Evolutionary conservation across 2,888 invertebrate species (phyloP), one percentile per base, ranked within the genome.

Genomic region (Philopedon plagiatum): DNA sequence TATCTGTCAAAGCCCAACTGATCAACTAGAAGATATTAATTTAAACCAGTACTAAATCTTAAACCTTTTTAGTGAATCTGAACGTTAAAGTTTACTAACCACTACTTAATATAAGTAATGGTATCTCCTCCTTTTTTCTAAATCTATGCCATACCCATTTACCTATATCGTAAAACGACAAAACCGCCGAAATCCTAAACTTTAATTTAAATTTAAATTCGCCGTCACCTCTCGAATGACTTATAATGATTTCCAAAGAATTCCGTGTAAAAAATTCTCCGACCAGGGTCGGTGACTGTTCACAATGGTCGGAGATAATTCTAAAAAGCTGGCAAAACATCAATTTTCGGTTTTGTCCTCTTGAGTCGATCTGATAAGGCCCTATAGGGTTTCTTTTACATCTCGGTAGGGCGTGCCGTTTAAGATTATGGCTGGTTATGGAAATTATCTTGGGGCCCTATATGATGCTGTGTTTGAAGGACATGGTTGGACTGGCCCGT

Each of bases 301-400:
- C 15, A 51, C 39, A 66, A 61, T 51, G 15, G 39, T 1, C 56
- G 1, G 21, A 57, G 63, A 76, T 75, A 73, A 65, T 68, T 66
- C 60, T 69, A 76, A 79, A 80, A 79, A 82, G 80, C 82, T 82
- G 83, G 80, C 81, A 80, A 83, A 83, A 82, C 82, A 83, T 81
- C 82, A 81, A 81, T 82, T 83, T 80, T 81, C 80, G 75, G 76
- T 73, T 75, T 75, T 81, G 81, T 81, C 79, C 75, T 41, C 73
- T 78, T 66, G 73, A 75, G 74, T 63, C 51, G 73, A 78, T 78
- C 78, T 74, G 82, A 82, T 82, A 81, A 81, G 72, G 54, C 78
- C 74, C 80, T 72, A 76, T 75, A 74, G 80, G 80, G 78, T 72
- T 74, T 69, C 76, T 69, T 76, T 75, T 67, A 57, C 65, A 64